Evolutionary conservation across 2,113 vertebrate genomes (phyloP), one percentile per base, ranked within the genome.

Genomic region (Myotis brandtii): DNA sequence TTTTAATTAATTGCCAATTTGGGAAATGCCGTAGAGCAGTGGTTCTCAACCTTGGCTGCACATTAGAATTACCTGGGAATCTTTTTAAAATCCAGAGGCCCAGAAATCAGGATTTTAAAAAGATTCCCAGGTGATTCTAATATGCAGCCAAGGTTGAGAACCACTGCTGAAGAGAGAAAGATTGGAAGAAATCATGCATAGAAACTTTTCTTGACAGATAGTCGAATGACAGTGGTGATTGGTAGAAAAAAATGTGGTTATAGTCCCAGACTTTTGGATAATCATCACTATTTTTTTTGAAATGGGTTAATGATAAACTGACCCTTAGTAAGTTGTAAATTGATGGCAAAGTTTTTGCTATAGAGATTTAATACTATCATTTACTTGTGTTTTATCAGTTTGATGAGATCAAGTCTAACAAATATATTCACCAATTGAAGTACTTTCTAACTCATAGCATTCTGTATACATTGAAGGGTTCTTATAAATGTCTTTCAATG

Each of bases 1-100:
- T 92, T 95, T 93, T 93, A 88, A 85, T 91, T 92, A 67, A 84
- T 89, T 89, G 30, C 17, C 34, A 34, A 34, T 82, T 96, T 21
- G 40, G 23, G 34, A 92, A 95, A 82, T 67, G 52, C 16, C 66
- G 6, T 20, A 86, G n/a, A 43, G 43, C 43, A 43, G 43, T 43
- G 43, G 43, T 43, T 43, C 43, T 43, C 43, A 43, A 43, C 43
- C 43, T 43, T 43, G 43, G 43, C 43, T 43, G 43, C 43, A 43
- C 43, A 43, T 43, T 8, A 43, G 43, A 43, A 43, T 43, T 7
- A 43, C 43, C 43, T 43, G 6, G 43, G 43, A 43, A 43, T 43
- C 43, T 43, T 43, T 43, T 43, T 43, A 43, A 43, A 43, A 43
- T 43, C n/a, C n/a, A n/a, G n/a, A n/a, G n/a, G n/a, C n/a, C n/a